Conservation (phyloP, 2,888 invertebrate genomes). For the Iphiclides podalirius region DNA sequence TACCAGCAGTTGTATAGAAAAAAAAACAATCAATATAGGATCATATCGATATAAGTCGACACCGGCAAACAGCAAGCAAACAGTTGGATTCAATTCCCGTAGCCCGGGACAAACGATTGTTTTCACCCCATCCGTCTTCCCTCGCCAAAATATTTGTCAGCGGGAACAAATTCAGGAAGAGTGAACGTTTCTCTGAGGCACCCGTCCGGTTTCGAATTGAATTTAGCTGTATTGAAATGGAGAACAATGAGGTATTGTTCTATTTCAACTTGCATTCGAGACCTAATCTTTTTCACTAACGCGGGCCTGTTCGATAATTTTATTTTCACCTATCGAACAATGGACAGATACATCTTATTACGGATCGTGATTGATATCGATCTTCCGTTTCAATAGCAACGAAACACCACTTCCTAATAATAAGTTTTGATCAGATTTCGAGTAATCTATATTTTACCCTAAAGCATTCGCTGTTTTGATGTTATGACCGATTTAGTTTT, state of each 20-base stretch:
- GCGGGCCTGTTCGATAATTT: conserved; percentile 44
- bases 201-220: conserved; percentile 38
- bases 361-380: conserved; percentile 39
- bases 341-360: conserved; percentile 40
- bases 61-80: conserved; percentile 33
- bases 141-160: conserved; percentile 54
- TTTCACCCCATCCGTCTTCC: conserved; percentile 42
- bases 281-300: conserved; percentile 42
- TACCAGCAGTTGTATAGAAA: too few species aligned
- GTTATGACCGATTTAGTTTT: too few species aligned
- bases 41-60: conserved; percentile 20
- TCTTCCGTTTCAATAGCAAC: conserved; percentile 36
- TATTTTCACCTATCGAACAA: conserved; percentile 44
- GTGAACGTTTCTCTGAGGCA: conserved; percentile 30
- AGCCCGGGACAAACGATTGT: conserved; percentile 23
- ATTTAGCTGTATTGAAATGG: conserved; percentile 55
- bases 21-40: too few species aligned
- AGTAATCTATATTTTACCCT: too few species aligned
- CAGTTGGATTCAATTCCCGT: conserved; percentile 20
- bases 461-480: too few species aligned
- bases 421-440: conserved; percentile 11
- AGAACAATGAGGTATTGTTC: conserved; percentile 69
- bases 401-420: conserved; percentile 17
- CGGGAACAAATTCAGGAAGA: conserved; percentile 42
- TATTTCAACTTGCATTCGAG: conserved; percentile 37